A percentile compares a stretch with the other conserved stretches of the same genome.
phyloP scores from a whole-genome alignment of 2,113 vertebrate genomes.

The Lipotes vexillifer region DNA sequence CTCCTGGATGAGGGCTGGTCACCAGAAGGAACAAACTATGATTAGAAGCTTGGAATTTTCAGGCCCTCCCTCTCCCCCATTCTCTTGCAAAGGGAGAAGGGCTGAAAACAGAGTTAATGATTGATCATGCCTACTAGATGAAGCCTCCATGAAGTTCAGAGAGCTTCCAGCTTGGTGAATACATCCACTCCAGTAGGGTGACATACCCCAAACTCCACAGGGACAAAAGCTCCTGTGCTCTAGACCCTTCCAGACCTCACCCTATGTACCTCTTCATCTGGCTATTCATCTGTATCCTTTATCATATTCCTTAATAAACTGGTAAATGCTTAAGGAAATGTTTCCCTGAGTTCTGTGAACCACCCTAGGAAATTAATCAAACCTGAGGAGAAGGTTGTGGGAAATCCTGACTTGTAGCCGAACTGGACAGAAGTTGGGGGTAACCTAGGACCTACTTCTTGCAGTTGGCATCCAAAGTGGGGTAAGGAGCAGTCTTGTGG shows the following conservation, averaged over 20 bases:
- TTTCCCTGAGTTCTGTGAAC: not conserved
- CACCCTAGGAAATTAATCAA: not conserved
- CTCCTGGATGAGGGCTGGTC: too few species aligned
- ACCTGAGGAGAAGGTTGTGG: not conserved
- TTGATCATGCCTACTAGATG: not conserved
- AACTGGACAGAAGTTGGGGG: not conserved
- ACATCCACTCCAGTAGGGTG: not conserved
- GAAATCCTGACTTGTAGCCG: not conserved
- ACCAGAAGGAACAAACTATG: not conserved
- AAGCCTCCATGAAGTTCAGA: not conserved
- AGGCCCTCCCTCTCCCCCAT: not conserved
- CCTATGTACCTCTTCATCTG: not conserved
- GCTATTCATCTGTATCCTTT: not conserved
- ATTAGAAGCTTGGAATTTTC: not conserved
- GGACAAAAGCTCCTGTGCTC: not conserved
- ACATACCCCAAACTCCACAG: not conserved
- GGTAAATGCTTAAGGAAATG: not conserved
- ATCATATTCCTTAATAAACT: not conserved
- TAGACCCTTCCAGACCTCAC: not conserved
- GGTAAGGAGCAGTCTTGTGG: not conserved
- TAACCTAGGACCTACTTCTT: not conserved
- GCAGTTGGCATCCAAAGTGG: not conserved
- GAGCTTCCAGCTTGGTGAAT: not conserved
- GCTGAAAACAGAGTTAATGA: not conserved
- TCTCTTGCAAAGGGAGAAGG: not conserved